Evolutionary conservation across 1,140 invertebrate genomes (phyloP), one percentile per base, ranked within the genome.

Genomic region (Nasonia longicornis): DNA sequence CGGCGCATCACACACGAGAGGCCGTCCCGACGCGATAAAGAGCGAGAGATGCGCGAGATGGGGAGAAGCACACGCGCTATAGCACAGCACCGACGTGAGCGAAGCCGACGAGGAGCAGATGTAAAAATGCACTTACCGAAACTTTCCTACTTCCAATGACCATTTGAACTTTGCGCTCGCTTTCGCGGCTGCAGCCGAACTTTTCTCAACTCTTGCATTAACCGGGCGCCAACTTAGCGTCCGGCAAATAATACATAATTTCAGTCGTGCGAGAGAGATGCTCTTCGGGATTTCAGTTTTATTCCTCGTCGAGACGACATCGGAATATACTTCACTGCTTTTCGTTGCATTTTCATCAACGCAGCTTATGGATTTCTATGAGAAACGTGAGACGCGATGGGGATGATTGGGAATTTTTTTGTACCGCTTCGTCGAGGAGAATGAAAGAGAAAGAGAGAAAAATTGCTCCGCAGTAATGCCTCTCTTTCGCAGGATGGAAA

Each of bases 121-220:
- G 69, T 31, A 71, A 71, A 71, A 38, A 71, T 71, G 20, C 64
- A 67, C 64, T 67, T 31, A n/a, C 66, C 66, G 7, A 29, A 31
- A 31, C 22, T 16, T 67, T 29, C 7, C 29, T 29, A 31, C 29
- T 67, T 26, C 8, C 26, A 31, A 67, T 67, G 29, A 67, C 22
- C 64, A 67, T 31, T 67, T 67, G 64, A 67, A 67, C 64, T 67
- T 67, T 67, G 29, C 26, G 16, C 64, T 26, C 8, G 64, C 11
- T 66, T 66, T 66, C 7, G 64, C 64, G 11, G 11, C 26, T 35
- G 31, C 31, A 11, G 7, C 2, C n/a, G 20, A 29, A 26, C 22
- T 67, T 67, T 29, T 67, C 22, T 31, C 66, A 67, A 67, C 22
- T 67, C 26, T 67, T 31, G 66, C 66, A 58, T 58, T 20, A 58